Base-by-base conservation (phyloP, 1,140 invertebrate genomes). In the Scaptomyza montana region DNA sequence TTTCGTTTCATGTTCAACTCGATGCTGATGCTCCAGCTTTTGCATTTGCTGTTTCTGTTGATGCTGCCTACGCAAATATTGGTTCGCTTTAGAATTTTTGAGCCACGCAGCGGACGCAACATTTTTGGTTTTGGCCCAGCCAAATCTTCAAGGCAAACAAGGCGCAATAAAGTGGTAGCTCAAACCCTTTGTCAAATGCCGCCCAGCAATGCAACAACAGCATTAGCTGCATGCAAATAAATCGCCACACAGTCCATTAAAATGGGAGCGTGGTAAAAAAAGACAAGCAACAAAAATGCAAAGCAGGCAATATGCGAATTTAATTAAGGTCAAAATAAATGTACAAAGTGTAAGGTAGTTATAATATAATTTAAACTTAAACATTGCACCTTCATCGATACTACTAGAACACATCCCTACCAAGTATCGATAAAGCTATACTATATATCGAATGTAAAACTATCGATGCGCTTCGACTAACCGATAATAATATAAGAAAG, bases 271-370 rank as follows among this genome's bases (percentile, higher is more conserved):
- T 30, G 16, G n/a, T n/a, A n/a, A 36, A 16, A 30, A 25, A 53
- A 69, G 68, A 66, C 45, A 70, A 36, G n/a, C 25, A 25, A 53
- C 65, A 73, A 66, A 47, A 70, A 53, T 25, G 73, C 56, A 54
- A 57, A 66, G 76, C 68, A 47, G 65, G 73, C 77, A 85, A 85
- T 85, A 85, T 80, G 80, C 80, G 81, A 80, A 77, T 85, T 80
- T 85, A 85, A 85, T 85, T 86, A 86, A 86, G 81, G 81, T 78
- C 81, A 77, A 57, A 75, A 67, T 79, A 73, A 73, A 79, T 77
- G 73, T 73, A 57, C 68, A 39, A 60, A n/a, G n/a, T n/a, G n/a
- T n/a, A n/a, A n/a, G n/a, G n/a, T n/a, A n/a, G n/a, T n/a, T n/a
- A n/a, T n/a, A n/a, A n/a, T n/a, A n/a, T n/a, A n/a, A n/a, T n/a